Evolutionary conservation across 2,113 vertebrate genomes (phyloP).

Genomic region (Galbula dea): DNA sequence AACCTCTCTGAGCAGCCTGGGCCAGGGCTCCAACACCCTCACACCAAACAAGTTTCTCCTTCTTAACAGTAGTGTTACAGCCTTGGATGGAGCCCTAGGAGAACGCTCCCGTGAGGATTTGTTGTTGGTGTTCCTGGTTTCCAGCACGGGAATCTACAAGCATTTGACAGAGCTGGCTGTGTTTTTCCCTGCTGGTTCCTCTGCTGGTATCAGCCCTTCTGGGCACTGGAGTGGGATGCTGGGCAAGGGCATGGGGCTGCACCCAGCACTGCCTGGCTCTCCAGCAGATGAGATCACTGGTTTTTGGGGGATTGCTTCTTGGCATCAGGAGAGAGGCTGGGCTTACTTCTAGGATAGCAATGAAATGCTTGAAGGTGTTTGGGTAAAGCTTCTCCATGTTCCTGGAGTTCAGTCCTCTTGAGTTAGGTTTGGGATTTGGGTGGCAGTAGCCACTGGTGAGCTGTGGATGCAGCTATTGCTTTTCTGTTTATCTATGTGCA

Average conservation of each 20-base stretch:
- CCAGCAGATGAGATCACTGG: background rate
- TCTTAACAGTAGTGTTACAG: background rate
- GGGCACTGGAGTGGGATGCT: rapidly evolving
- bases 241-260: background rate
- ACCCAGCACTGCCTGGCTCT: background rate
- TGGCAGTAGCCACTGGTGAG: background rate
- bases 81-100: background rate
- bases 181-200: too few relatives aligned
- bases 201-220: background rate
- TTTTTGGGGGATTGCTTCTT: background rate
- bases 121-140: background rate
- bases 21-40: too few relatives aligned
- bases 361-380: background rate
- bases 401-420: background rate
- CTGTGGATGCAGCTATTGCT: background rate
- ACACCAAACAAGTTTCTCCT: too few relatives aligned
- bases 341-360: background rate
- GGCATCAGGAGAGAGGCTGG: background rate
- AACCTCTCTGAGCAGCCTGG: too few relatives aligned
- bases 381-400: background rate
- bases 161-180: background rate
- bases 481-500: background rate
- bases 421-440: background rate
- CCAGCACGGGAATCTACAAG: background rate
- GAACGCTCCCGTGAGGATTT: background rate